A percentile compares a stretch with the other conserved stretches of the same genome.
Conservation (phyloP, 2,113 vertebrate genomes). For the Butorides virescens region DNA sequence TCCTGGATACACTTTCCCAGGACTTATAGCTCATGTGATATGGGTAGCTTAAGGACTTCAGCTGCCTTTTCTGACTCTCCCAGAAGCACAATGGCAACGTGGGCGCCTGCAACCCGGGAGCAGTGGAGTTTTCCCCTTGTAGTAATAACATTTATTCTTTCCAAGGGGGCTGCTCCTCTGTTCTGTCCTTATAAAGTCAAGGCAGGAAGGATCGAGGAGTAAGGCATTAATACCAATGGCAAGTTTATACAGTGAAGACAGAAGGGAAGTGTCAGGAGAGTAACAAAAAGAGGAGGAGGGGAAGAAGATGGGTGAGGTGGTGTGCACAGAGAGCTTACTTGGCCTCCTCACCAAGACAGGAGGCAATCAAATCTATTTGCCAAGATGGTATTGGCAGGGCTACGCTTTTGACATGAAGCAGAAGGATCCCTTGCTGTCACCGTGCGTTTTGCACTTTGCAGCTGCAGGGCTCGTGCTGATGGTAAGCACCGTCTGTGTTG, state of each 20-base stretch:
- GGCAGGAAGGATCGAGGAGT: constrained; percentile 28
- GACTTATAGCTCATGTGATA: not conserved
- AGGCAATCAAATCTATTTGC: not conserved
- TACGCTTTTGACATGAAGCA: not conserved
- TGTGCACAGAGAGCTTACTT: not conserved
- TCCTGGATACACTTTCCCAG: not conserved
- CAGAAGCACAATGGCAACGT: not conserved
- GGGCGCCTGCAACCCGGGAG: not conserved
- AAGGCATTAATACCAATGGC: constrained; percentile 67
- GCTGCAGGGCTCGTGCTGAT: not conserved
- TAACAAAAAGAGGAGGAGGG: not conserved
- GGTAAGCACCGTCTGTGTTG: not conserved
- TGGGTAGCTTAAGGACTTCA: not conserved
- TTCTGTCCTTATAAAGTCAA: constrained; percentile 75
- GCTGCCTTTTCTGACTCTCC: not conserved
- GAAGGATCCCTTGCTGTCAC: not conserved
- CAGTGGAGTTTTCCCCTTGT: not conserved
- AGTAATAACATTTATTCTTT: constrained; percentile 50
- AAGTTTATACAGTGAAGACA: constrained; percentile 60
- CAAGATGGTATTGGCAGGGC: not conserved
- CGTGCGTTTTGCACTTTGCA: not conserved
- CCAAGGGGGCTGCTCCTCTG: not conserved
- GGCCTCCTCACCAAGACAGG: not conserved
- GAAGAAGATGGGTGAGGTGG: not conserved
- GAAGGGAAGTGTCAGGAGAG: constrained; percentile 27